These are phyloP conservation scores for Engystomops pustulosus DNA, from an alignment of 2,113 vertebrate genomes.

Conservation along the genomic window DNA sequence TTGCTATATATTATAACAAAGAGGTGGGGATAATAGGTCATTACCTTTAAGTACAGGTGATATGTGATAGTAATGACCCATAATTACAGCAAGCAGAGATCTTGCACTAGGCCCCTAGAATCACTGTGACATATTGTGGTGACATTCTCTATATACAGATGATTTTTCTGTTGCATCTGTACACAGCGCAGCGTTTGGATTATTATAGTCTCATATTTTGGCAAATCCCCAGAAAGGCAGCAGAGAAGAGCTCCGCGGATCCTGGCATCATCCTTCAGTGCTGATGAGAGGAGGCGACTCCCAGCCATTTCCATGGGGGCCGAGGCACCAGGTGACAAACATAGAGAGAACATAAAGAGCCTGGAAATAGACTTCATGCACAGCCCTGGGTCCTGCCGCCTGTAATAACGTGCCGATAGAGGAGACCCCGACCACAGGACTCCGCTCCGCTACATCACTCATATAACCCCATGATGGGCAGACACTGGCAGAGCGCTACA, in stretches of 20 bases:
- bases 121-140: too few species aligned
- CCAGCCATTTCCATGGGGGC: conserved; percentile 8
- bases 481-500: too few species aligned
- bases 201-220: conserved; percentile 30
- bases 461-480: not conserved
- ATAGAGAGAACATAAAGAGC: not conserved
- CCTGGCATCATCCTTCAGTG: conserved; percentile 58
- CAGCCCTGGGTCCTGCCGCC: not conserved
- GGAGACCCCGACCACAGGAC: not conserved
- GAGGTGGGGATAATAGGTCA: too few species aligned
- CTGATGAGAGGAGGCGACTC: not conserved
- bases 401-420: too few species aligned
- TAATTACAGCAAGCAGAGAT: too few species aligned
- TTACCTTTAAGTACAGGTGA: too few species aligned
- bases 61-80: too few species aligned
- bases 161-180: conserved; percentile 11
- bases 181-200: fast-evolving
- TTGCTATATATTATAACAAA: too few species aligned
- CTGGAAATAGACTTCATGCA: not conserved
- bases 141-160: too few species aligned
- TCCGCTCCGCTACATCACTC: not conserved
- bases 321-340: not conserved
- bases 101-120: too few species aligned
- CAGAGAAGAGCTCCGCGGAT: conserved; percentile 50
- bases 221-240: conserved; percentile 2